Percentiles rank a stretch among this genome's conserved stretches.
phyloP scores from a whole-genome alignment of 2,888 invertebrate species.

The Acrobasis consociella region DNA sequence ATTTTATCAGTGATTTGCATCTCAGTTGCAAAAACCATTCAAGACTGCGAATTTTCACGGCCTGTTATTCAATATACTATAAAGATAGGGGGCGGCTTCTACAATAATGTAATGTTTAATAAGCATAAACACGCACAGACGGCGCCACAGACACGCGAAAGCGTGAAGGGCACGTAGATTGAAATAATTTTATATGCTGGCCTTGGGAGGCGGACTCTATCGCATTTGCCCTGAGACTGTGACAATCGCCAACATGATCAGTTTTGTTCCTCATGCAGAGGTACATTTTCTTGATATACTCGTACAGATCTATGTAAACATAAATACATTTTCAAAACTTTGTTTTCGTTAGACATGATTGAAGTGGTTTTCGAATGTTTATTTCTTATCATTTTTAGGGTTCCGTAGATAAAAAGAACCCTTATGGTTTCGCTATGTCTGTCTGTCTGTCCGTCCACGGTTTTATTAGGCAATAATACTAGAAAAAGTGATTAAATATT shows the following conservation, averaged over 20 bases:
- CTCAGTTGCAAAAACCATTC: not conserved
- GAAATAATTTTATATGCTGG: conserved; percentile 31
- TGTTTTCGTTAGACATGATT: too few relatives aligned
- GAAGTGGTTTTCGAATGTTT: too few relatives aligned
- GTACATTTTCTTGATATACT: too few relatives aligned
- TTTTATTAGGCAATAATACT: too few relatives aligned
- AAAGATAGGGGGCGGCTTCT: not conserved
- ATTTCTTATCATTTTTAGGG: too few relatives aligned
- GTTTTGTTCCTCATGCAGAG: not conserved
- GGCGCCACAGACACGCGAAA: conserved; percentile 49
- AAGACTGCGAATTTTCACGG: not conserved
- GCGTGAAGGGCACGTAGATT: conserved; percentile 62
- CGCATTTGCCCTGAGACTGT: conserved; percentile 16
- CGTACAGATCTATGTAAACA: too few relatives aligned
- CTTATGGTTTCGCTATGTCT: too few relatives aligned
- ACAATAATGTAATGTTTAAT: not conserved
- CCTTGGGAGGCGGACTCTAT: conserved; percentile 35
- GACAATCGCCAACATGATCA: conserved; percentile 4
- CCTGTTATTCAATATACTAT: not conserved
- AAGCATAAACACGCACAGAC: not conserved
- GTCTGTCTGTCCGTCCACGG: too few relatives aligned
- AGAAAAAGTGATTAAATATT: too few relatives aligned
- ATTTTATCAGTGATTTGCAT: too few relatives aligned
- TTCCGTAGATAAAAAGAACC: too few relatives aligned
- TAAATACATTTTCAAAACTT: too few relatives aligned